phyloP scores from a whole-genome alignment of 1,140 invertebrate genomes.

The Polypedilum pembai region DNA sequence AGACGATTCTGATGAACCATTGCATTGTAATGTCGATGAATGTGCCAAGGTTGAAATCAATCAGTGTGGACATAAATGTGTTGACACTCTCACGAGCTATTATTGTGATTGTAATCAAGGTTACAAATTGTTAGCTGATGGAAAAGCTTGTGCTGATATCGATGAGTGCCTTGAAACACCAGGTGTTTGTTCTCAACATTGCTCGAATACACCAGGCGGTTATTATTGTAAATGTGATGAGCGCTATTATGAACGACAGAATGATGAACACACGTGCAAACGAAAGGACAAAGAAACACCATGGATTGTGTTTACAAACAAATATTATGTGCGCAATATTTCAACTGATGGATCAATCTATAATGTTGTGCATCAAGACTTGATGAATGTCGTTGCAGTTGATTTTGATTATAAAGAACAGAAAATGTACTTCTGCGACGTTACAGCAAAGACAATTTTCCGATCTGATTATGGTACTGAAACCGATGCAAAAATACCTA shows the following conservation, averaged over 20 bases:
- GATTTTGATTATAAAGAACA: slow-evolving; percentile 84
- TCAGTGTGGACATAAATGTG: slow-evolving; percentile 92
- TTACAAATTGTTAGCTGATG: slow-evolving; percentile 72
- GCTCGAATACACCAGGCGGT: slow-evolving; percentile 89
- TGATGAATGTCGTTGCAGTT: slow-evolving; percentile 92
- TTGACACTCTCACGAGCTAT: slow-evolving; percentile 85
- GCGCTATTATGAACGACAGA: slow-evolving; percentile 78
- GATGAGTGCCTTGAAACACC: slow-evolving; percentile 89
- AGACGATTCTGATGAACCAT: slow-evolving; percentile 90
- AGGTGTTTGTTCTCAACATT: slow-evolving; percentile 88
- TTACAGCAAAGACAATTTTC: slow-evolving; percentile 87
- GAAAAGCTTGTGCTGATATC: slow-evolving; percentile 84
- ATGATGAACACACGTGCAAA: slow-evolving; percentile 85
- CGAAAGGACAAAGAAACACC: slow-evolving; percentile 71
- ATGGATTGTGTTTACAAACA: slow-evolving; percentile 95
- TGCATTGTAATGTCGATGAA: slow-evolving; percentile 92
- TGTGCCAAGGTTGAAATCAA: slow-evolving; percentile 84
- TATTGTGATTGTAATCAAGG: slow-evolving; percentile 93
- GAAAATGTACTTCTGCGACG: slow-evolving; percentile 89
- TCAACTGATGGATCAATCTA: slow-evolving; percentile 80
- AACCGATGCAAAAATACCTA: slow-evolving; percentile 44
- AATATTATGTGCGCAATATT: slow-evolving; percentile 96
- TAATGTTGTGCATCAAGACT: slow-evolving; percentile 84
- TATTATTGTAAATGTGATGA: slow-evolving; percentile 96
- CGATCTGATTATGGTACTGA: slow-evolving; percentile 53